Base-by-base conservation (phyloP, 2,113 vertebrate genomes). In the Phylloscopus trochilus region DNA sequence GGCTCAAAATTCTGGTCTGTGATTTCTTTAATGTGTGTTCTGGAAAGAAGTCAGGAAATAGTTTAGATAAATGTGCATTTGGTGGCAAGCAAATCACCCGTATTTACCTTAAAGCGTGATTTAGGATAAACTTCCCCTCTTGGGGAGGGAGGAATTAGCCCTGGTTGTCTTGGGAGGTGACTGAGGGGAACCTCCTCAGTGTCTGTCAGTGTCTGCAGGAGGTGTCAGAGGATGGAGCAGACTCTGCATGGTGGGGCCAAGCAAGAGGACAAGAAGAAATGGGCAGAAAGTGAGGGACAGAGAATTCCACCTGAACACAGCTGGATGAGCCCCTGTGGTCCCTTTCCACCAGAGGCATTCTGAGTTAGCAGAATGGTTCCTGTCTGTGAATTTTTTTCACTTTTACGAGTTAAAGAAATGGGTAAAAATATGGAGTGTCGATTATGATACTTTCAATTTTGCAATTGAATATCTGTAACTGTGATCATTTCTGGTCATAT, bases 221-320 rank as follows among this genome's bases (percentile, higher is more conserved):
- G 52, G 37, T 22, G 37, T 10, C 51, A 51, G 58, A 35, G 62
- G 39, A 5, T 18, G 52, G n/a, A 26, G 46, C 77, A 39, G 28
- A 24, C 69, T 68, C 78, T 30, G n/a, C 62, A 46, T 0, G 0
- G 4, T 7, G 46, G 58, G 23, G 44, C 5, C 10, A 43, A 21
- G 60, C 19, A 15, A 13, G 20, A 31, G 53, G 30, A 26, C n/a
- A 21, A 30, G 39, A 47, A 33, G 28, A 15, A 75, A 47, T 7
- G 24, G 27, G n/a, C 16, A 53, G n/a, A 30, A 41, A 26, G 19
- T 18, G 46, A 27, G 31, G 27, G 43, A 31, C 17, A 58, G 43
- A 37, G 24, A 60, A 46, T 33, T 37, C 22, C 43, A 33, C 22
- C 52, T 44, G 44, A 64, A 6, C 10, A 37, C 0, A 0, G 0